Evolutionary conservation across 2,113 vertebrate species (phyloP).

Genomic region (Gobius niger): DNA sequence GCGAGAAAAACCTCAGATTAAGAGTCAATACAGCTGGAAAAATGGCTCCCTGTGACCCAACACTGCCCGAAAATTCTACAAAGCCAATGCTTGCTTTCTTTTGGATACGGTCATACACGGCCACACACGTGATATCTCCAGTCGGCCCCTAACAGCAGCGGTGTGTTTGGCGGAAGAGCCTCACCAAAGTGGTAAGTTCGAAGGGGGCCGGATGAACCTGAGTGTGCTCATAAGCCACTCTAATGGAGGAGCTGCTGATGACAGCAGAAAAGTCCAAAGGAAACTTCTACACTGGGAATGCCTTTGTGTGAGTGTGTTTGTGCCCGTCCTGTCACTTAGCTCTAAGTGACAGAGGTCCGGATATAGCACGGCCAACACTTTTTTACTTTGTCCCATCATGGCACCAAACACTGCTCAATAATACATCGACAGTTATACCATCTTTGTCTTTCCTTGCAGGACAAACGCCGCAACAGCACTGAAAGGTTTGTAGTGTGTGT

Average conservation of each 20-base stretch:
- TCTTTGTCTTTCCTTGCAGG: neutral
- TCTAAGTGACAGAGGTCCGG: neutral
- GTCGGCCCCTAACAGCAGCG: too few species aligned
- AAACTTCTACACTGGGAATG: neutral
- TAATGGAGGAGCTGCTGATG: neutral
- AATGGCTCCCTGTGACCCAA: too few species aligned
- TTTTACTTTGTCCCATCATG: neutral
- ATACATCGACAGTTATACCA: neutral
- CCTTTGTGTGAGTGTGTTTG: neutral
- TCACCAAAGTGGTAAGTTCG: constrained; percentile 1
- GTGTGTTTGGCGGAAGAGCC: neutral
- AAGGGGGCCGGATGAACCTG: neutral
- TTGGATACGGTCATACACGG: too few species aligned
- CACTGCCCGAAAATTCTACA: too few species aligned
- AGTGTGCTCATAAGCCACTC: neutral
- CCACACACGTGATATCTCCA: neutral
- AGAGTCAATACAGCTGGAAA: too few species aligned
- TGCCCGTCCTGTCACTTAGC: neutral
- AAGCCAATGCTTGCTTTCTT: too few species aligned
- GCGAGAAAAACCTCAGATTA: too few species aligned
- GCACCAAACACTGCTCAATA: constrained; percentile 4
- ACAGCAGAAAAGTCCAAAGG: neutral
- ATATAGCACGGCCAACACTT: neutral
- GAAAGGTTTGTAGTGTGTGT: neutral
- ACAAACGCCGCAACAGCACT: neutral